These are phyloP conservation scores for Cybosia mesomella DNA, from an alignment of 2,888 invertebrate species.

Conservation along the genomic window DNA sequence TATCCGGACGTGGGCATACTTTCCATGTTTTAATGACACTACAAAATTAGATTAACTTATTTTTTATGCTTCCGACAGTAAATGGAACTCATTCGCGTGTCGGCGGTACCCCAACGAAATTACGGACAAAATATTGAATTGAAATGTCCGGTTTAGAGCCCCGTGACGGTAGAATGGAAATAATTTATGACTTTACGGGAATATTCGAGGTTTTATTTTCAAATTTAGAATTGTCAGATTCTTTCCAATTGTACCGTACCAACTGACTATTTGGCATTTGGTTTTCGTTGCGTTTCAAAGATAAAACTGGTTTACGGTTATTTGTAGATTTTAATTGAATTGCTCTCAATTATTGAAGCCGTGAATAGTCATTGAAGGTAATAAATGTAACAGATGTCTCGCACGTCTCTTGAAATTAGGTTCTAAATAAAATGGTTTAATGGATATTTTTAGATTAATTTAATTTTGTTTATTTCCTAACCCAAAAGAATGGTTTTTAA, in stretches of 20 bases:
- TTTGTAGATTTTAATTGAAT: constrained; percentile 24
- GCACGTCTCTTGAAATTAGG: constrained; percentile 11
- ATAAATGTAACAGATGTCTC: constrained; percentile 27
- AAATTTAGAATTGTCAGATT: constrained; percentile 19
- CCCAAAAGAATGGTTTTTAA: not conserved
- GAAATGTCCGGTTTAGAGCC: constrained; percentile 37
- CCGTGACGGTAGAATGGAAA: constrained; percentile 22
- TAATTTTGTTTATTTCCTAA: constrained; percentile 15
- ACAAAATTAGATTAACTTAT: constrained; percentile 39
- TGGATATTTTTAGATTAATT: constrained; percentile 9
- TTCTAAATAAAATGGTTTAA: constrained; percentile 17
- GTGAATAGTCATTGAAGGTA: constrained; percentile 16
- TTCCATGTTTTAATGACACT: constrained; percentile 35
- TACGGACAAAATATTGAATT: constrained; percentile 47
- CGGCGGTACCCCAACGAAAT: constrained; percentile 35
- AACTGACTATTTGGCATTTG: not conserved
- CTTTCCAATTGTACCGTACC: constrained; percentile 16
- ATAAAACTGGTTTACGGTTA: constrained; percentile 17
- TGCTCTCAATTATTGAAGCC: constrained; percentile 15
- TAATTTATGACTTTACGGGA: constrained; percentile 32
- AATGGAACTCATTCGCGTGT: constrained; percentile 29
- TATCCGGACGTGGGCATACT: constrained; percentile 31
- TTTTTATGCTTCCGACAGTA: constrained; percentile 37
- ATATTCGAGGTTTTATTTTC: constrained; percentile 28
- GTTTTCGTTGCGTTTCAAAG: not conserved